Base-by-base conservation (phyloP, 1,140 invertebrate species). In the Lasioglossum albipes region DNA sequence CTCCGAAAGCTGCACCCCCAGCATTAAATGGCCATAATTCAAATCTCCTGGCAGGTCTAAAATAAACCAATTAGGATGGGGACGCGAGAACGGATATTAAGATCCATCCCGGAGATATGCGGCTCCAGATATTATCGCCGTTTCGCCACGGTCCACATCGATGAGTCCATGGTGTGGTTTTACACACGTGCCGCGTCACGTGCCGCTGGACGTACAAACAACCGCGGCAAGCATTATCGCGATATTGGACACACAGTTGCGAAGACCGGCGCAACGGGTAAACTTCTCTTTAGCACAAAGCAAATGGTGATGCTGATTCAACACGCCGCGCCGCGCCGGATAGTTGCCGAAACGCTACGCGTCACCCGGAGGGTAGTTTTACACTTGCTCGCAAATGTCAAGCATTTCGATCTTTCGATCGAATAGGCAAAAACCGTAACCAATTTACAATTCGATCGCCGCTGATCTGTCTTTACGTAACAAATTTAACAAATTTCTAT, bases 11-110 rank as follows among this genome's bases (percentile, higher is more conserved):
- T 31, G 41, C 9, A 27, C 12, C 67, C 22, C 49, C 36, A 2
- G 74, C 76, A 86, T 86, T 83, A 86, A 85, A 86, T 74, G 62
- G 67, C 84, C 84, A 80, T 86, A 86, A 86, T 75, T 86, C 85
- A 85, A 80, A 74, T 68, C 71, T 57, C 42, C 7, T 77, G 85
- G 73, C 85, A 83, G 81, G 69, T 79, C 76, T 69, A 77, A 83
- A 85, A 85, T 85, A 85, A 85, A 83, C 84, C 81, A 83, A 86
- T 85, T 86, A 85, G 80, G 45, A 52, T 41, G 41, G 64, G 52
- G 36, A 36, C 36, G 16, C 68, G 57, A 79, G 67, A 62, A 52
- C 84, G 84, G 84, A 85, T 86, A 86, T 86, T 86, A 86, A 79
- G 84, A 86, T 86, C 65, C 75, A 79, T 61, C 66, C 61, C 9